Percentiles rank a stretch among this genome's conserved stretches.
These are phyloP conservation scores for Adelphocoris suturalis DNA, from an alignment of 2,888 invertebrate species.

Conservation along the genomic window DNA sequence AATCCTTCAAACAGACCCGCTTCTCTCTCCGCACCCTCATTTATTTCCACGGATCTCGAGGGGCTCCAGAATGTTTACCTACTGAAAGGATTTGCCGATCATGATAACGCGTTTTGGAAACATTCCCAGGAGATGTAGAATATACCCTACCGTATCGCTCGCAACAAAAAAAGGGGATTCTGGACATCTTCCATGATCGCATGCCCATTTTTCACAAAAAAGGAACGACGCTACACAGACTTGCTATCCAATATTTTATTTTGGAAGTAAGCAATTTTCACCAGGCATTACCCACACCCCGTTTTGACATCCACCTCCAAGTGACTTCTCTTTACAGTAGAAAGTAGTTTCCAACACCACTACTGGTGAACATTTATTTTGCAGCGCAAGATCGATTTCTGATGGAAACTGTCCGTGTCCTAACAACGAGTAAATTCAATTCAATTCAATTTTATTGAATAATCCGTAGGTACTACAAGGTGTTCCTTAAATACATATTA, in stretches of 20 bases:
- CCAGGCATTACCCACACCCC: background rate
- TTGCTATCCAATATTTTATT: background rate
- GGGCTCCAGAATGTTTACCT: background rate
- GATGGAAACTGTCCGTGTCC: too few relatives aligned
- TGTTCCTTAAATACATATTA: too few relatives aligned
- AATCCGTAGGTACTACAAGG: too few relatives aligned
- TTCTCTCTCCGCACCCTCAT: background rate
- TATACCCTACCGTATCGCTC: background rate
- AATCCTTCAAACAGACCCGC: constrained; percentile 3
- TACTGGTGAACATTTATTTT: background rate
- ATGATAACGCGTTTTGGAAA: constrained; percentile 6
- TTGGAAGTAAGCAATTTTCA: background rate
- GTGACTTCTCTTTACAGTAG: background rate
- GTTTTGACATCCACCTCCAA: background rate
- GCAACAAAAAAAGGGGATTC: background rate
- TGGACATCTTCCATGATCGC: background rate
- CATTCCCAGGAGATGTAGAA: background rate
- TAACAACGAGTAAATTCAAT: too few relatives aligned
- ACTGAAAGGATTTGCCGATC: constrained; percentile 6
- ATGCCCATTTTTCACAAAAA: background rate
- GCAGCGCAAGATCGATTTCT: too few relatives aligned
- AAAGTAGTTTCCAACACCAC: background rate
- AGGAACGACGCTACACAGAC: background rate
- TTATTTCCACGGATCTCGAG: background rate
- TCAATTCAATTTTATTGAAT: too few relatives aligned